Evolutionary conservation across 2,113 vertebrate genomes (phyloP).

Genomic region (Dissostichus mawsoni): DNA sequence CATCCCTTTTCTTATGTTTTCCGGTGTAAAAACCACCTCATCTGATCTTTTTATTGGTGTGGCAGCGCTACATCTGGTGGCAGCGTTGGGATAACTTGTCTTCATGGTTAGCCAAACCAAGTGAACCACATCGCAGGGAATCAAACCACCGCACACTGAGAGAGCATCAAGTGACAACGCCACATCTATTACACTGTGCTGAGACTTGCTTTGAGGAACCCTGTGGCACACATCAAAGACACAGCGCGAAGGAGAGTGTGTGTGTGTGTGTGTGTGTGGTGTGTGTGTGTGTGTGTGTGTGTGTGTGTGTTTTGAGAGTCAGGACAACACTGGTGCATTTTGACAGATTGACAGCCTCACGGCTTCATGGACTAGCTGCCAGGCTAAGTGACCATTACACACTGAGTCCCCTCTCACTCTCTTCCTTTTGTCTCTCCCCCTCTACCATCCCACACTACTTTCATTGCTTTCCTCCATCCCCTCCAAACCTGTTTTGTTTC

Average conservation of each 20-base stretch:
- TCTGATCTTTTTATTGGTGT: too few relatives aligned
- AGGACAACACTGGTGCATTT: conserved; percentile 57
- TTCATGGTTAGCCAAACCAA: background rate
- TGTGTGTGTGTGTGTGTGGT: conserved; percentile 25
- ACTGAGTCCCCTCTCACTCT: conserved; percentile 35
- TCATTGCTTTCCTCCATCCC: conserved; percentile 28
- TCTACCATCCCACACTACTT: conserved; percentile 16
- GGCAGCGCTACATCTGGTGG: too few relatives aligned
- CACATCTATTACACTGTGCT: conserved; percentile 58
- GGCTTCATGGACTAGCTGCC: conserved; percentile 73
- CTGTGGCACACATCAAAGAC: conserved; percentile 68
- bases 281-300: conserved; percentile 38
- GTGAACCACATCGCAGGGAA: conserved; percentile 40
- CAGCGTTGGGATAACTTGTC: too few relatives aligned
- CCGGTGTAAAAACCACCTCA: too few relatives aligned
- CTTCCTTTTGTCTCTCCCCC: background rate
- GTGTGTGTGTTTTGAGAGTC: conserved; percentile 33
- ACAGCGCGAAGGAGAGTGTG: conserved; percentile 2
- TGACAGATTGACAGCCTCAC: conserved; percentile 77
- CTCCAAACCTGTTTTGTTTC: conserved; percentile 31
- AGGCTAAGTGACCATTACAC: conserved; percentile 80
- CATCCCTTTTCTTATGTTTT: too few relatives aligned
- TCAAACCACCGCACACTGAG: conserved; percentile 25
- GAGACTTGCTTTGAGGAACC: conserved; percentile 61
- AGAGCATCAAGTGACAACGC: conserved; percentile 54